Base-by-base conservation (phyloP, 2,888 invertebrate genomes). In the Crematogaster levior region DNA sequence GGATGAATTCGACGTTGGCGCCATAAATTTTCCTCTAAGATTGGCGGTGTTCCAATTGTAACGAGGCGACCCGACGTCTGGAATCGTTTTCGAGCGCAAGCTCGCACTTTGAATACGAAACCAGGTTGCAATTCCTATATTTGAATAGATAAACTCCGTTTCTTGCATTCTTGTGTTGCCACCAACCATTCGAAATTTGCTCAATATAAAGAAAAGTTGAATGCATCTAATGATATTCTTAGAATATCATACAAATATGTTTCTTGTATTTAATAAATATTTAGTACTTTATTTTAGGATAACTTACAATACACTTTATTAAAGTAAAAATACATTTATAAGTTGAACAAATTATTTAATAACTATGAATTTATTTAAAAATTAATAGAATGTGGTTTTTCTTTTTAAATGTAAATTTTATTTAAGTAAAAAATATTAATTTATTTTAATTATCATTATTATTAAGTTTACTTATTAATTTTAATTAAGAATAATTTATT, bases 31-130 rank as follows among this genome's bases (percentile, higher is more conserved):
- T 58, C 24, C 30, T 73, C 15, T 34, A 60, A 72, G 10, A 72
- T 58, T 86, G 86, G 86, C 86, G 56, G 80, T 37, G 68, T 81
- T 86, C 86, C 86, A 83, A 84, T 86, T 84, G 84, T 84, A 86
- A 86, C 86, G 81, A 84, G 81, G 51, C 81, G 72, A 80, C 63
- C 66, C 77, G 70, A 83, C 79, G 84, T 83, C 65, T 75, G 80
- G 81, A 86, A 86, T 85, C 83, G 83, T 77, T 66, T 48, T 82
- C 61, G 81, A 37, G 68, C 72, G 46, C 40, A 37, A 48, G 34
- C 53, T 24, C 79, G 83, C 61, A 77, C 43, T 66, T 70, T 75
- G 85, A 86, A 86, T 85, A 85, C 83, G 81, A 81, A 81, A 83
- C 63, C 65, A 74, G 74, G 68, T 77, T 81, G 70, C 77, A 63